These are phyloP conservation scores for Passer domesticus DNA, from an alignment of 2,113 vertebrate genomes.

Conservation along the genomic window DNA sequence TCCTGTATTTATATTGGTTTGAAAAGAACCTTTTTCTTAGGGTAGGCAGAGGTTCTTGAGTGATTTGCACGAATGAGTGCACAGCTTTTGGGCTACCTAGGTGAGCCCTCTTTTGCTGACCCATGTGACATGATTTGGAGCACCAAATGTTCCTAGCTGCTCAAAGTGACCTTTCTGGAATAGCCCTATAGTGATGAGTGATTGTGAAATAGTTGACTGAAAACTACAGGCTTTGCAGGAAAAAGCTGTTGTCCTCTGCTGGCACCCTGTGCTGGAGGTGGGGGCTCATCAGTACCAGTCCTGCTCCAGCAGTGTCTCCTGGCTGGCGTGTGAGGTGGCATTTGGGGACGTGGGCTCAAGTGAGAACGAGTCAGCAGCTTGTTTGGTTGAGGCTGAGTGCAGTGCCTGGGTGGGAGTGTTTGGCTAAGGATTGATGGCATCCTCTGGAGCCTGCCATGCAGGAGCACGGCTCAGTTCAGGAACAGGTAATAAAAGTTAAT, in stretches of 20 bases:
- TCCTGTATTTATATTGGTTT: not conserved
- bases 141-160: not conserved
- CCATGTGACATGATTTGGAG: not conserved
- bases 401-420: not conserved
- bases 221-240: not conserved
- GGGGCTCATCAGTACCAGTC: not conserved
- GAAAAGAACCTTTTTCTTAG: not conserved
- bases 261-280: not conserved
- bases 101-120: not conserved
- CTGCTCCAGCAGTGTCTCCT: not conserved
- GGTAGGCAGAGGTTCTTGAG: not conserved
- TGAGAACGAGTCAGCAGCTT: not conserved
- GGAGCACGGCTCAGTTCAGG: not conserved
- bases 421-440: conserved; percentile 12
- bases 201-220: not conserved
- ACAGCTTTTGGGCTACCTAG: not conserved
- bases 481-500: conserved; percentile 30
- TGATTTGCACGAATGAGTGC: not conserved
- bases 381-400: not conserved
- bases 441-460: not conserved
- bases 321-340: not conserved
- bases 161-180: not conserved
- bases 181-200: not conserved
- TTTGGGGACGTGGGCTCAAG: not conserved
- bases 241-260: not conserved